phyloP scores from a whole-genome alignment of 2,113 vertebrate species.

The Catharus bicknelli region DNA sequence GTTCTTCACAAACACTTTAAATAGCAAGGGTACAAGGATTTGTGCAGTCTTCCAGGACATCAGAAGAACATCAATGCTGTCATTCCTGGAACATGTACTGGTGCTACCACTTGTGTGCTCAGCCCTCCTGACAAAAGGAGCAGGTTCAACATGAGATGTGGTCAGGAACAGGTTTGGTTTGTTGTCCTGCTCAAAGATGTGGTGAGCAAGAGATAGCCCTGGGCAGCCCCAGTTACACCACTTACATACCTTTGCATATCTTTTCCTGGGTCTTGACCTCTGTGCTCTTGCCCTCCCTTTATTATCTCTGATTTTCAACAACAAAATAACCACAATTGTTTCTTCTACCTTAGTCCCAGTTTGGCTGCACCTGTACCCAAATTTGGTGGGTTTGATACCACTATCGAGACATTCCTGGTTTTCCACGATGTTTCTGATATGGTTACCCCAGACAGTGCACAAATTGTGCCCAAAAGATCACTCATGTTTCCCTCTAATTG shows the following conservation, averaged over 20 bases:
- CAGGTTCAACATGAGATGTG: not conserved
- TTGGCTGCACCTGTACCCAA: not conserved
- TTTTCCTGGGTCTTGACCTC: not conserved
- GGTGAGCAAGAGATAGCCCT: not conserved
- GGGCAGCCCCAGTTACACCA: fast-evolving
- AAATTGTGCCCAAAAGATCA: not conserved
- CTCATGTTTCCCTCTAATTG: not conserved
- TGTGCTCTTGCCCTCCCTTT: not conserved
- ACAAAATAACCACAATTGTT: not conserved
- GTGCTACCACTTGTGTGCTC: fast-evolving
- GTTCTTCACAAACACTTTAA: not conserved
- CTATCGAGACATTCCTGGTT: not conserved
- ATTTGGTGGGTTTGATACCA: not conserved
- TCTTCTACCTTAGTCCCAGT: not conserved
- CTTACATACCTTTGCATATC: not conserved
- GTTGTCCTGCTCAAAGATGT: not conserved
- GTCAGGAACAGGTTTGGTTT: not conserved
- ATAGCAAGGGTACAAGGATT: not conserved
- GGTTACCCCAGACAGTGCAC: not conserved
- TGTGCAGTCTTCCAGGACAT: not conserved
- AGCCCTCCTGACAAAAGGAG: not conserved
- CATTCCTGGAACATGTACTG: fast-evolving
- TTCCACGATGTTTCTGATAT: not conserved
- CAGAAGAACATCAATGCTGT: fast-evolving
- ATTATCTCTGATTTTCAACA: not conserved